These are phyloP conservation scores for Danio choprae DNA, from an alignment of 2,797 vertebrate genomes.

Conservation along the genomic window DNA sequence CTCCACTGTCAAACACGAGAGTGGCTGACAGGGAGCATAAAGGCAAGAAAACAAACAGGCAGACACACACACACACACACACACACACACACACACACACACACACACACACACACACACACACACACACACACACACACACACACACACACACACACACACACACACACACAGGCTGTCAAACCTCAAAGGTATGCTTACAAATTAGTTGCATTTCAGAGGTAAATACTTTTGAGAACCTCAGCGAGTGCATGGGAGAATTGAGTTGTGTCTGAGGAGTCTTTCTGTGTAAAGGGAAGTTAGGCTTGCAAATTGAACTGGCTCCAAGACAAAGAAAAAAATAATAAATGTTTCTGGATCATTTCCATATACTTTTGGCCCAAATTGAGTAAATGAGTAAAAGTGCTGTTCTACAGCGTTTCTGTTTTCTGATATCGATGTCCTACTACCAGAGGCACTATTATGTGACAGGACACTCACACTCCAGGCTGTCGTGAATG, in stretches of 20 bases:
- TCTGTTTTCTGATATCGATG: slow-evolving; percentile 5
- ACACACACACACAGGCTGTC: slow-evolving; percentile 24
- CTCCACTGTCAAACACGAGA: slow-evolving; percentile 54
- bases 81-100: too few species aligned
- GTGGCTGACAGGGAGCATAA: slow-evolving; percentile 45
- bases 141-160: slow-evolving; percentile 21
- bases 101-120: too few species aligned
- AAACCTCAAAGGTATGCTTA: slow-evolving; percentile 47
- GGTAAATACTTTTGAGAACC: slow-evolving; percentile 52
- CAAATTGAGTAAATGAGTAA: neutral
- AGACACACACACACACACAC: neutral
- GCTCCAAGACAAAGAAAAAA: slow-evolving; percentile 7
- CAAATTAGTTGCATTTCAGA: slow-evolving; percentile 51
- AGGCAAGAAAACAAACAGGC: slow-evolving; percentile 45
- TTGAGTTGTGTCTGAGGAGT: slow-evolving; percentile 38
- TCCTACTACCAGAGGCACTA: too few species aligned
- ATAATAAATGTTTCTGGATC: neutral
- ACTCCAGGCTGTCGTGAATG: too few species aligned
- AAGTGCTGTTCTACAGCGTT: neutral
- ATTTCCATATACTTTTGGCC: neutral
- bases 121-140: too few species aligned
- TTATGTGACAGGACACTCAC: too few species aligned
- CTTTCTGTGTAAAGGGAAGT: slow-evolving; percentile 26
- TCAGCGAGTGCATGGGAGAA: slow-evolving; percentile 15
- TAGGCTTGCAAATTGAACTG: slow-evolving; percentile 37